These are phyloP conservation scores for Eidolon dupreanum DNA, from an alignment of 2,797 vertebrate genomes.

Conservation along the genomic window DNA sequence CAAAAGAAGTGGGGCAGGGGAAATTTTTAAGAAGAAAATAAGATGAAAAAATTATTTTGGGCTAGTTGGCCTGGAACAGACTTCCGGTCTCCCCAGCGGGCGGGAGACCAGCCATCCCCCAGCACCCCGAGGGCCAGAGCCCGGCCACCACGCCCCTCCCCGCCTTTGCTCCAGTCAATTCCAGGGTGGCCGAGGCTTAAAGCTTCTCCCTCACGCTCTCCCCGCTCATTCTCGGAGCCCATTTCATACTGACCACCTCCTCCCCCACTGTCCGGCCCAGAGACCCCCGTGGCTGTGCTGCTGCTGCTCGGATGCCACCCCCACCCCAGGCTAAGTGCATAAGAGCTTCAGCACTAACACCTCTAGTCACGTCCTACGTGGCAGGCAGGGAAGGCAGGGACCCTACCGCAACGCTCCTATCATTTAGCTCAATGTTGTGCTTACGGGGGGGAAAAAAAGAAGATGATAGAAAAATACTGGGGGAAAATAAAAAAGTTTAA, in stretches of 20 bases:
- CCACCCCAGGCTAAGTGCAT: constrained; percentile 42
- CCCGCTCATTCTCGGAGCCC: constrained; percentile 52
- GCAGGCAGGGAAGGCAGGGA: constrained; percentile 52
- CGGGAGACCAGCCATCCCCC: neutral
- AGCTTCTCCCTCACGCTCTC: constrained; percentile 65
- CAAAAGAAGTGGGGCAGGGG: neutral
- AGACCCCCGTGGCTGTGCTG: neutral
- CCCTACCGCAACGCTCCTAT: constrained; percentile 51
- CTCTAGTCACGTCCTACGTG: constrained; percentile 19
- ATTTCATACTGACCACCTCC: neutral
- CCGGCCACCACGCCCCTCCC: neutral
- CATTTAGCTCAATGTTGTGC: constrained; percentile 33
- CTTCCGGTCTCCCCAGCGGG: neutral
- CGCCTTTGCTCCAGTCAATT: neutral
- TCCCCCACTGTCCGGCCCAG: neutral
- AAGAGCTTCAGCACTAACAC: constrained; percentile 46
- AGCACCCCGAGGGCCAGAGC: constrained; percentile 6
- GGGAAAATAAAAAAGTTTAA: constrained; percentile 54
- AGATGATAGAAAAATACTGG: neutral
- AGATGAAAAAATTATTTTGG: constrained; percentile 15
- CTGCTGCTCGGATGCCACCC: neutral
- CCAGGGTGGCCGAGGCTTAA: constrained; percentile 49
- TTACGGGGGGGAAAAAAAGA: neutral
- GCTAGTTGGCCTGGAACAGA: constrained; percentile 37
- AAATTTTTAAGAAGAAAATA: constrained; percentile 50